Evolutionary conservation across 2,888 invertebrate species (phyloP).

Genomic region (Tenthredo amoena): DNA sequence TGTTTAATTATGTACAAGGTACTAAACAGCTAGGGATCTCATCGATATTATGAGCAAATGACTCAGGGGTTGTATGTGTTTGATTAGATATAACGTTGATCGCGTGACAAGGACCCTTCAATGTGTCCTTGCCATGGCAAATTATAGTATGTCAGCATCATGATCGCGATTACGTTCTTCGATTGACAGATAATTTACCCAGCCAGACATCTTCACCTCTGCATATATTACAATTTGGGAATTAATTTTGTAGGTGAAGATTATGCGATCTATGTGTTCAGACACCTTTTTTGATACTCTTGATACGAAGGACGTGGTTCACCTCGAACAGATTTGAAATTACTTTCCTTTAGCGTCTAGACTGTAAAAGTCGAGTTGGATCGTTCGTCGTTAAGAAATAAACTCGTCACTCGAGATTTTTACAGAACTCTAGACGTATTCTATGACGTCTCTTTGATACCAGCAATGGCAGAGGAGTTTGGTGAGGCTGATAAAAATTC

Average conservation of each 20-base stretch:
- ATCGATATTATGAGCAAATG: neutral
- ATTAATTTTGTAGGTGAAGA: neutral
- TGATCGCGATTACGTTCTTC: neutral
- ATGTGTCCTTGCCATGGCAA: slow-evolving; percentile 7
- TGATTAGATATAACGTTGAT: slow-evolving; percentile 7
- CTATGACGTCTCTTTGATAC: neutral
- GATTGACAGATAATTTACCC: slow-evolving; percentile 35
- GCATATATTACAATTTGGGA: neutral
- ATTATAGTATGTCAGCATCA: neutral
- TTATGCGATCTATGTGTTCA: neutral
- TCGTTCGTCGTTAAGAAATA: neutral
- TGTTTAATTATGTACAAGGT: neutral
- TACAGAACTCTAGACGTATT: neutral
- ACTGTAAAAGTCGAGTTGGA: neutral
- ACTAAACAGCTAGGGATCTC: neutral
- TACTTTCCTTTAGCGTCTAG: neutral
- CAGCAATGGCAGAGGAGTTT: too few relatives aligned
- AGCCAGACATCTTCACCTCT: neutral
- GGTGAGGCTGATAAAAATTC: too few relatives aligned
- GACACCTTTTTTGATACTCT: neutral
- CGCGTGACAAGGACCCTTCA: slow-evolving; percentile 21
- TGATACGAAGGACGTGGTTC: neutral
- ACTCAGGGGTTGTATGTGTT: neutral
- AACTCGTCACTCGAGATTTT: neutral
- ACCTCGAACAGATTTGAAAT: neutral